Conservation (phyloP, 1,140 invertebrate genomes). For the Eciton burchellii region DNA sequence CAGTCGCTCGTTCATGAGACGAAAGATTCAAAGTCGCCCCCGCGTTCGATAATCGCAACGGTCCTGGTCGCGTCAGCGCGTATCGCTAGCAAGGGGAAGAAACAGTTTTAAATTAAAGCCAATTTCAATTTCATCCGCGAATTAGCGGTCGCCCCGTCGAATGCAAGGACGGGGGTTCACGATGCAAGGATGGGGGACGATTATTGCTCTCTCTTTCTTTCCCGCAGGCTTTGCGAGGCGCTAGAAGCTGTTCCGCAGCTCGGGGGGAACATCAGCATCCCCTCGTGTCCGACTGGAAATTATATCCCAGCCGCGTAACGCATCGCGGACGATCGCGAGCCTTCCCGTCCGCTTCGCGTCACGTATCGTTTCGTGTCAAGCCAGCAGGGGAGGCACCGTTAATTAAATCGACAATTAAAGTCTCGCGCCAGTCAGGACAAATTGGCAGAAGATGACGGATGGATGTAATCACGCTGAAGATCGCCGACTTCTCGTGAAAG, state of each 20-base stretch:
- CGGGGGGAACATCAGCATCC: slow-evolving; percentile 40
- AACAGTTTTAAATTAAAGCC: slow-evolving; percentile 77
- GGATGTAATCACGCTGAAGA: slow-evolving; percentile 48
- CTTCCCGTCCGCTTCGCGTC: not conserved
- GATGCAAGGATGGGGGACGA: slow-evolving; percentile 46
- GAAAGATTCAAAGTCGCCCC: not conserved
- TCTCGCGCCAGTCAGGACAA: too few relatives aligned
- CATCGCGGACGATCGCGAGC: slow-evolving; percentile 26
- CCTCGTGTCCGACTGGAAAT: slow-evolving; percentile 44
- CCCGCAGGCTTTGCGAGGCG: slow-evolving; percentile 6
- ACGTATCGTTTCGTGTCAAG: slow-evolving; percentile 32
- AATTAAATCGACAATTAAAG: slow-evolving; percentile 69
- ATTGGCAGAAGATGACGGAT: slow-evolving; percentile 3
- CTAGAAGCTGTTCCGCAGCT: slow-evolving; percentile 39
- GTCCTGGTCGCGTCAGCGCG: slow-evolving; percentile 4
- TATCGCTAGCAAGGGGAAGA: slow-evolving; percentile 52
- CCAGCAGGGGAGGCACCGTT: slow-evolving; percentile 42
- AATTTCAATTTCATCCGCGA: slow-evolving; percentile 76
- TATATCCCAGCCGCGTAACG: slow-evolving; percentile 39
- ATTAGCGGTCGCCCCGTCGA: slow-evolving; percentile 72
- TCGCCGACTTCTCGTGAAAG: slow-evolving; percentile 34
- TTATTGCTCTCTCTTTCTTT: slow-evolving; percentile 19
- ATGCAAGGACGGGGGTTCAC: slow-evolving; percentile 57
- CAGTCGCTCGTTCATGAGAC: too few relatives aligned
- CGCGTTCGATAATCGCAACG: not conserved